Evolutionary conservation across 2,888 invertebrate species (phyloP), one percentile per base, ranked within the genome.

Genomic region (Hyposoter didymator): DNA sequence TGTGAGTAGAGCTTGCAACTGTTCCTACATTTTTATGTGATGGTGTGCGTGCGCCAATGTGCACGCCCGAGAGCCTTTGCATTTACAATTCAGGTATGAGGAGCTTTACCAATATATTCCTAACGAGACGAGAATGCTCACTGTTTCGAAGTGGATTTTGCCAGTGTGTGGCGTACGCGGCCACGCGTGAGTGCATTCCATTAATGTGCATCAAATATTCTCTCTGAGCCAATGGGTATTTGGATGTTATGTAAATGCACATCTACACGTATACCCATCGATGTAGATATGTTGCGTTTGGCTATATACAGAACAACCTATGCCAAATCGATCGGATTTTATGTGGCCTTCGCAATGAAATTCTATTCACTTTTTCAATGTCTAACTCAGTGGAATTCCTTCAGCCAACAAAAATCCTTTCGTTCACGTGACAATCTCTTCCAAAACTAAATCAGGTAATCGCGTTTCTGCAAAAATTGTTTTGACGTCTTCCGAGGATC

Each of bases 181-280:
- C 17, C 32, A 70, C 55, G 45, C 69, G 74, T 32, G 82, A 78
- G 78, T 85, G 84, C 82, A 78, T 85, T 82, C 82, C 82, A 78
- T 82, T 85, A 82, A 85, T 85, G 78, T 75, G 78, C 85, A 85
- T 85, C 78, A 82, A 82, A 85, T 85, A 82, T 85, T 82, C 82
- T 82, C 74, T 74, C 62, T 78, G 52, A 22, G 72, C 78, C 39
- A 78, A 47, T 52, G 74, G 78, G 6, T 45, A 64, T 78, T 55
- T 75, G 76, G 80, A 67, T 76, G 45, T 72, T 76, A 84, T 84
- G 84, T 78, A 84, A 82, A 84, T 84, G 45, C 32, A 70, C 73
- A 74, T 78, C 55, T 43, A 39, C 67, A 0, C 17, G 28, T 22
- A 47, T 35, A 45, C 39, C 39, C 39, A 10, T 39, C 39, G 32